These are phyloP conservation scores for Drosophila subquinaria DNA, from an alignment of 2,888 invertebrate genomes.

Conservation along the genomic window DNA sequence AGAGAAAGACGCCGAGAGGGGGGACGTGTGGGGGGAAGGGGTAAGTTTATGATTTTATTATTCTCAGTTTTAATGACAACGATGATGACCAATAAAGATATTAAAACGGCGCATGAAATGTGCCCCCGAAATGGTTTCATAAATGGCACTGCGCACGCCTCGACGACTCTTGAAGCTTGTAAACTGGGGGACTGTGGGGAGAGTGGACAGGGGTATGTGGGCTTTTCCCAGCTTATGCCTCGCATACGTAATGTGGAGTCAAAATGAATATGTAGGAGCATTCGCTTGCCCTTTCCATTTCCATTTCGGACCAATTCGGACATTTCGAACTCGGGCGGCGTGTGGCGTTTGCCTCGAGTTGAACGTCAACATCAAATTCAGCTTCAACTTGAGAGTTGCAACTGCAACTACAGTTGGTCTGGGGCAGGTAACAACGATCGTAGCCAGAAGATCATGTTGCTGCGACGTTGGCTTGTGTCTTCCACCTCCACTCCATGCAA, in stretches of 20 bases:
- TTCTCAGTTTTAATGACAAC: conserved; percentile 76
- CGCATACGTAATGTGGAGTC: conserved; percentile 60
- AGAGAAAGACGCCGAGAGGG: conserved; percentile 17
- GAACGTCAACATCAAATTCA: conserved; percentile 12
- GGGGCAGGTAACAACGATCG: conserved; percentile 42
- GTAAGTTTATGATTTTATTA: conserved; percentile 74
- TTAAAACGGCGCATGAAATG: conserved; percentile 78
- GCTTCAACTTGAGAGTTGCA: conserved; percentile 14
- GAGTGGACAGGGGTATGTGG: conserved; percentile 27
- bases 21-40: conserved; percentile 5
- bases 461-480: conserved; percentile 17
- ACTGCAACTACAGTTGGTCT: conserved; percentile 16
- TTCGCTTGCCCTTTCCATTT: conserved; percentile 58
- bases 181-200: not conserved
- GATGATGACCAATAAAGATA: conserved; percentile 83
- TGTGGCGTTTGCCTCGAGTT: conserved; percentile 62
- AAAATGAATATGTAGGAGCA: conserved; percentile 72
- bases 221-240: conserved; percentile 65
- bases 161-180: not conserved
- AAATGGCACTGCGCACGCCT: conserved; percentile 68
- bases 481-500: conserved; percentile 23
- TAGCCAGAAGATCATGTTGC: conserved; percentile 58
- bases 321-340: conserved; percentile 44
- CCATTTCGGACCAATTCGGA: conserved; percentile 47
- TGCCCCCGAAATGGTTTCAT: conserved; percentile 75